These are phyloP conservation scores for Sitophilus oryzae DNA, from an alignment of 1,140 invertebrate species.

Conservation along the genomic window DNA sequence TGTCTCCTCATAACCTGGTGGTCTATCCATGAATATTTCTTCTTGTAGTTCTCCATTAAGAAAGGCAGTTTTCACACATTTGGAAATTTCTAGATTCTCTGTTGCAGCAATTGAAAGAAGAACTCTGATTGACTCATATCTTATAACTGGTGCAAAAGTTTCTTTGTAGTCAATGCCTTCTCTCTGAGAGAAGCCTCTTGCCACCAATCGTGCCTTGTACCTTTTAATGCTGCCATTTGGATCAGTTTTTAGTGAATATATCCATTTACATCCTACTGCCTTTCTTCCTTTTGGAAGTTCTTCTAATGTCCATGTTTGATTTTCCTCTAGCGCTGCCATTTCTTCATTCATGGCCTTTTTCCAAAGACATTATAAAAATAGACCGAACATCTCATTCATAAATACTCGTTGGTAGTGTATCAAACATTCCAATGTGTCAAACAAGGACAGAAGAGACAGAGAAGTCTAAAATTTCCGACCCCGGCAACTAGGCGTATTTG, in stretches of 20 bases:
- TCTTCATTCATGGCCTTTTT: background rate
- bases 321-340: background rate
- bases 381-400: too few species aligned
- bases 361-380: too few species aligned
- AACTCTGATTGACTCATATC: conserved; percentile 28
- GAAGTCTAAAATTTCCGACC: too few species aligned
- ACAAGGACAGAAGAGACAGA: too few species aligned
- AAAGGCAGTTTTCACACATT: conserved; percentile 45
- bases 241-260: conserved; percentile 18
- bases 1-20: conserved; percentile 41
- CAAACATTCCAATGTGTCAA: too few species aligned
- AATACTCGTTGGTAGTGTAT: too few species aligned
- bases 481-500: too few species aligned
- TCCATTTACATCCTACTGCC: conserved; percentile 14
- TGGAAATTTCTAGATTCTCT: too few species aligned
- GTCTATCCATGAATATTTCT: conserved; percentile 33
- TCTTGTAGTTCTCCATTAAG: conserved; percentile 45
- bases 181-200: conserved; percentile 40
- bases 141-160: conserved; percentile 40
- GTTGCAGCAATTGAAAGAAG: conserved; percentile 24
- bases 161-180: conserved; percentile 43
- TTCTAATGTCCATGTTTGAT: background rate
- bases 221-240: conserved; percentile 4
- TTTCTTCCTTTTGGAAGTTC: background rate
- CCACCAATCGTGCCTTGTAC: conserved; percentile 36